phyloP scores from a whole-genome alignment of 2,113 vertebrate genomes.

The Halcyon malimbica region DNA sequence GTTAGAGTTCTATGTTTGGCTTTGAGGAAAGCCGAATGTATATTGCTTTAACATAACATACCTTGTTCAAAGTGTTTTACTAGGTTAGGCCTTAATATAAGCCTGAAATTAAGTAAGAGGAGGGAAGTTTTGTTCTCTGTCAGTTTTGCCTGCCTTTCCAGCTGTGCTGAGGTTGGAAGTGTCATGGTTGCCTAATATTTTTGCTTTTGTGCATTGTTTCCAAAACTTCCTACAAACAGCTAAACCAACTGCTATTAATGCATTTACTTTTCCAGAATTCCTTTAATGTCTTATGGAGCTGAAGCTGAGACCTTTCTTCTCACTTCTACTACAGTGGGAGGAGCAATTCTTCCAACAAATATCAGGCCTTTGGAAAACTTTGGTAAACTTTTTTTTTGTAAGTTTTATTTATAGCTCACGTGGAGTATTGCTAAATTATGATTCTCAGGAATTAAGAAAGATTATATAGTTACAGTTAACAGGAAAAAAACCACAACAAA shows the following conservation, averaged over 20 bases:
- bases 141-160: neutral
- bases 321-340: constrained; percentile 64
- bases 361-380: constrained; percentile 80
- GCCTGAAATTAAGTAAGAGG: neutral
- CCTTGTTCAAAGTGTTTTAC: neutral
- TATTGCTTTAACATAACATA: neutral
- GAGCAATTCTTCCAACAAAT: constrained; percentile 75
- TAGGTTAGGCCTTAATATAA: neutral
- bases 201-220: neutral
- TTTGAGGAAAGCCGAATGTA: neutral
- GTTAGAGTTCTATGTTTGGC: neutral
- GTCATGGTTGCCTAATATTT: neutral
- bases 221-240: neutral
- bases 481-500: neutral
- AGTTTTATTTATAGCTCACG: constrained; percentile 67
- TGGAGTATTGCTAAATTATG: neutral
- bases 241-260: neutral
- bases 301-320: constrained; percentile 73
- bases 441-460: neutral
- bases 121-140: neutral
- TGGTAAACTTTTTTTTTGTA: constrained; percentile 84
- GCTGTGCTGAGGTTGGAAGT: neutral
- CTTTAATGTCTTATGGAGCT: constrained; percentile 61
- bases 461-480: neutral
- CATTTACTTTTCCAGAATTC: constrained; percentile 70